phyloP scores from a whole-genome alignment of 2,888 invertebrate species.

The Eueremaeus valkanovi region DNA sequence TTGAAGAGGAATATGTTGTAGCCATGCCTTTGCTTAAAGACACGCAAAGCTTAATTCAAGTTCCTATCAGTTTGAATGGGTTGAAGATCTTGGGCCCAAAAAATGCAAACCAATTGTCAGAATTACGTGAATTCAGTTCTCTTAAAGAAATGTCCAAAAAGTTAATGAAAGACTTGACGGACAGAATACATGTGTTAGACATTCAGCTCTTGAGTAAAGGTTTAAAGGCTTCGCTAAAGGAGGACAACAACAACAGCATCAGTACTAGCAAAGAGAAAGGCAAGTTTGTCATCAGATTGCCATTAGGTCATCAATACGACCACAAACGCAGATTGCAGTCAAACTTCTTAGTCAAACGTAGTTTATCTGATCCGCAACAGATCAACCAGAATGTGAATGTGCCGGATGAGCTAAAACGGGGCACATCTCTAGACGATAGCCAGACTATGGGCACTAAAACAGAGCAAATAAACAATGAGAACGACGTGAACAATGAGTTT shows the following conservation, averaged over 20 bases:
- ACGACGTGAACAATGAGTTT: constrained; percentile 29
- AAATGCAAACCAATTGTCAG: constrained; percentile 55
- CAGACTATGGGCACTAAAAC: not conserved
- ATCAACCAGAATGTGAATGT: constrained; percentile 56
- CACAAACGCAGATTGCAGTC: constrained; percentile 23
- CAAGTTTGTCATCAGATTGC: not conserved
- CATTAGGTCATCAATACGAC: constrained; percentile 19
- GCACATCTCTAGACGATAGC: constrained; percentile 38
- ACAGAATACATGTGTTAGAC: constrained; percentile 21
- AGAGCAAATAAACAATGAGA: constrained; percentile 47
- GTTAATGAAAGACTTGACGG: not conserved
- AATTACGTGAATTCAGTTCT: not conserved
- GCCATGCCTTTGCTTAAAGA: constrained; percentile 77
- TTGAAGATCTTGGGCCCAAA: constrained; percentile 75
- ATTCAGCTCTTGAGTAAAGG: not conserved
- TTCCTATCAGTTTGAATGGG: constrained; percentile 80
- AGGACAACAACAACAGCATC: not conserved
- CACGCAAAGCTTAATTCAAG: constrained; percentile 64
- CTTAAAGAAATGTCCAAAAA: not conserved
- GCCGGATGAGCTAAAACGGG: constrained; percentile 11
- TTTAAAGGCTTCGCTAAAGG: not conserved
- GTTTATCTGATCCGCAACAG: constrained; percentile 58
- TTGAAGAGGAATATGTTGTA: constrained; percentile 65
- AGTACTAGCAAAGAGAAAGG: not conserved
- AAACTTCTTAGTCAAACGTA: constrained; percentile 50